These are phyloP conservation scores for Anoura caudifer DNA, from an alignment of 2,113 vertebrate species.

Conservation along the genomic window DNA sequence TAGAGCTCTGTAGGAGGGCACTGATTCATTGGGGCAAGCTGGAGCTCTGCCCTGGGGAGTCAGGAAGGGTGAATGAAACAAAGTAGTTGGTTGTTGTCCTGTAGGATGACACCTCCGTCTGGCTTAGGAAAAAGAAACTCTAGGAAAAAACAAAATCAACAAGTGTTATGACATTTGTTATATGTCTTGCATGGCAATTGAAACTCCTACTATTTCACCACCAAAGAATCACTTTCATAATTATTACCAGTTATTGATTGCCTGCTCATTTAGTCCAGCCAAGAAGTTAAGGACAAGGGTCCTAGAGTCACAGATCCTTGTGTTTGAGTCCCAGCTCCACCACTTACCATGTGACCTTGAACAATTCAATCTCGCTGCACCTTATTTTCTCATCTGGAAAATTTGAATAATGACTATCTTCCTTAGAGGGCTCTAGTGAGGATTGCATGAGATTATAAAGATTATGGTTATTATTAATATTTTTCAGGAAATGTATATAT, in stretches of 20 bases:
- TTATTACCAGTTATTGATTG: not conserved
- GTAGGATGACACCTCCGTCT: not conserved
- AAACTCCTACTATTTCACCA: not conserved
- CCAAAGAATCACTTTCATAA: not conserved
- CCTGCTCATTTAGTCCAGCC: not conserved
- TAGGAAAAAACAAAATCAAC: not conserved
- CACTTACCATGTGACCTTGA: not conserved
- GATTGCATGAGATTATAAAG: not conserved
- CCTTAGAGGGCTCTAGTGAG: not conserved
- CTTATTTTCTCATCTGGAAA: not conserved
- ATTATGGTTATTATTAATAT: not conserved
- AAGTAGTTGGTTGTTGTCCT: not conserved
- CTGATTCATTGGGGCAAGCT: not conserved
- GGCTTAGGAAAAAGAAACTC: conserved; percentile 6
- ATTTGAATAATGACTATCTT: not conserved
- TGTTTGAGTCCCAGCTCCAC: not conserved
- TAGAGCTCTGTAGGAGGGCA: not conserved
- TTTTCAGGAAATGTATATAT: not conserved
- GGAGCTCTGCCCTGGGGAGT: not conserved
- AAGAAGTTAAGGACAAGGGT: not conserved
- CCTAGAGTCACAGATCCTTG: not conserved
- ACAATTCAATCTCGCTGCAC: not conserved
- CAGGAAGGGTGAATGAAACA: not conserved
- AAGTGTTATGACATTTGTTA: not conserved
- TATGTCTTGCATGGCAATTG: not conserved